phyloP scores from a whole-genome alignment of 2,888 invertebrate genomes.

The Caenorhabditis doughertyi region DNA sequence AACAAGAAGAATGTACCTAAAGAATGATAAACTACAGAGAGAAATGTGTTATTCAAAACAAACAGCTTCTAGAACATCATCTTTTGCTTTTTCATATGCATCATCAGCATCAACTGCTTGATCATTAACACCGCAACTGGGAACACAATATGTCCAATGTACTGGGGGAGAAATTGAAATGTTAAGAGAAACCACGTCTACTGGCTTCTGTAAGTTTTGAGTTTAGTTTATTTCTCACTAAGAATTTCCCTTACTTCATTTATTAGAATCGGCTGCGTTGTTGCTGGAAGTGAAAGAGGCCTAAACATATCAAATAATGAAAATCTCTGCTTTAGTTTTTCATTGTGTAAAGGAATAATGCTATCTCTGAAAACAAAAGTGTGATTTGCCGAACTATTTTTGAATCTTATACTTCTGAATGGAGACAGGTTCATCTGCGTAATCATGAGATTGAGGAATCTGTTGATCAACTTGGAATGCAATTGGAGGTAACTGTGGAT shows the following conservation, averaged over 20 bases:
- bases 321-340: constrained; percentile 44
- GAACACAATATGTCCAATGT: constrained; percentile 75
- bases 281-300: constrained; percentile 42
- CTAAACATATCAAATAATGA: constrained; percentile 68
- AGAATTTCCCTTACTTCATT: constrained; percentile 12
- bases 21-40: background rate
- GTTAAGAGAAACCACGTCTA: constrained; percentile 22
- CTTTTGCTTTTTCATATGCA: constrained; percentile 71
- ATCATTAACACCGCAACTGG: constrained; percentile 75
- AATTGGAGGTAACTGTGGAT: constrained; percentile 35
- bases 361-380: constrained; percentile 48
- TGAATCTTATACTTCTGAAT: constrained; percentile 43
- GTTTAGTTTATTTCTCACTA: background rate
- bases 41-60: background rate
- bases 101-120: constrained; percentile 76
- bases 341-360: constrained; percentile 34
- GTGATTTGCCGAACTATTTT: background rate
- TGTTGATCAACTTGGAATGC: constrained; percentile 49
- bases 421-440: constrained; percentile 27
- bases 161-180: constrained; percentile 71
- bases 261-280: constrained; percentile 41
- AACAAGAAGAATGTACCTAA: constrained; percentile 43
- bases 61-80: constrained; percentile 74
- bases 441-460: constrained; percentile 38
- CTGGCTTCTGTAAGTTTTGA: constrained; percentile 33